Evolutionary conservation across 2,113 vertebrate genomes (phyloP).

Genomic region (Tachysurus vachellii): DNA sequence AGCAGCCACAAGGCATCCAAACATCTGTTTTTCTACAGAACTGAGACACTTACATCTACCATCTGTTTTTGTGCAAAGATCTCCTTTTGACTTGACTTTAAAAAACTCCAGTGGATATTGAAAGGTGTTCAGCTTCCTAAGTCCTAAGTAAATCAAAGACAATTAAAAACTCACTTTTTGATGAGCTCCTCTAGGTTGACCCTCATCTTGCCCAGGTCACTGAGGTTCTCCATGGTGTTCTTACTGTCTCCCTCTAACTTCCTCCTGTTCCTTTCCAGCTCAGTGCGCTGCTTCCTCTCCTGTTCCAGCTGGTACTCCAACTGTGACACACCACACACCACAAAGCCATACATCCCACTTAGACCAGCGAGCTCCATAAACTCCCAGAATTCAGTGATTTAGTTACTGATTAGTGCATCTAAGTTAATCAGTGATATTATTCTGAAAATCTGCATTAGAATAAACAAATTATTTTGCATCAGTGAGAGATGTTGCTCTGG

Average conservation of each 20-base stretch:
- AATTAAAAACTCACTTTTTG: constrained; percentile 65
- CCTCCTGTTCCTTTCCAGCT: constrained; percentile 70
- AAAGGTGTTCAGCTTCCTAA: background rate
- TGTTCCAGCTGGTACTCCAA: constrained; percentile 71
- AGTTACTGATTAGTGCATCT: background rate
- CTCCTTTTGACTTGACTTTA: constrained; percentile 22
- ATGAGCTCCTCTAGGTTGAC: constrained; percentile 71
- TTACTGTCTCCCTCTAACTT: constrained; percentile 71
- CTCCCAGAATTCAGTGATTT: background rate
- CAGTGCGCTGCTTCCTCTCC: constrained; percentile 64
- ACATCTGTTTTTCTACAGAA: constrained; percentile 53
- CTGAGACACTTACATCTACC: constrained; percentile 29
- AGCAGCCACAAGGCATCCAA: constrained; percentile 46
- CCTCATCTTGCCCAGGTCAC: constrained; percentile 68
- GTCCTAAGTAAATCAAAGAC: background rate
- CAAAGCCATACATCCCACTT: constrained; percentile 23
- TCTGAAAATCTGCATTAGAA: background rate
- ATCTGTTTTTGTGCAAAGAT: constrained; percentile 32
- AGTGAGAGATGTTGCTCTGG: background rate
- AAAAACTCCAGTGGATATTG: background rate
- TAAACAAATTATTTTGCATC: background rate
- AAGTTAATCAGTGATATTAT: background rate
- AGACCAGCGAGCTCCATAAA: background rate
- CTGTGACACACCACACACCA: constrained; percentile 53
- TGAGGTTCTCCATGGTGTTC: constrained; percentile 66